These are phyloP conservation scores for Phengaris arion DNA, from an alignment of 2,888 invertebrate species.

Conservation along the genomic window DNA sequence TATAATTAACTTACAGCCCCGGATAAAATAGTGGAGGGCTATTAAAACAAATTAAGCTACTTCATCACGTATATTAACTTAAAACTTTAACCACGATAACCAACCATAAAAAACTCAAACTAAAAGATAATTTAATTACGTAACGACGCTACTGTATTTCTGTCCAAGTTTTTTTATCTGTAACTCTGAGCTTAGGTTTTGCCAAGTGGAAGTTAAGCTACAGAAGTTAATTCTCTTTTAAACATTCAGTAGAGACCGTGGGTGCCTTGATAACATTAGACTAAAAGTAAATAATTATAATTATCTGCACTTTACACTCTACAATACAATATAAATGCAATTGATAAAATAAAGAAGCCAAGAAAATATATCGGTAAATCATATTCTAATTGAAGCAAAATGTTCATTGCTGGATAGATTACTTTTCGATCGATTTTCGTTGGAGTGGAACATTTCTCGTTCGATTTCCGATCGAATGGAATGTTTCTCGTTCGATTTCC, in stretches of 20 bases:
- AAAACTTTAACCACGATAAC: neutral
- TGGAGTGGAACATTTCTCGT: neutral
- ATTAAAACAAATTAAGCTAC: slow-evolving; percentile 6
- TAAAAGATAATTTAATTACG: neutral
- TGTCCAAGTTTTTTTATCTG: neutral
- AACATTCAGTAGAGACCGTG: too few relatives aligned
- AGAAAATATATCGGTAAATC: too few relatives aligned
- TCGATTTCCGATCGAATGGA: neutral
- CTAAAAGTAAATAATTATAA: too few relatives aligned
- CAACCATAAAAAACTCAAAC: neutral
- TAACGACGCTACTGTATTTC: neutral
- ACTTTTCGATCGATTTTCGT: neutral
- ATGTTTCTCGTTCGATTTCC: neutral
- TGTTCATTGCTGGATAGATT: neutral
- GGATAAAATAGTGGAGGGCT: neutral
- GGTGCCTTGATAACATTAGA: too few relatives aligned
- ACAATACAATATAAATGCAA: too few relatives aligned
- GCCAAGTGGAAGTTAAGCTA: neutral
- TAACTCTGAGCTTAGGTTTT: neutral
- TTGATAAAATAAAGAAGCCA: too few relatives aligned
- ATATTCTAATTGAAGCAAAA: neutral
- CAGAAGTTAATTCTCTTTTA: too few relatives aligned
- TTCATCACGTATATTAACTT: slow-evolving; percentile 2
- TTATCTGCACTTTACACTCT: too few relatives aligned
- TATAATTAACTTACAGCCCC: slow-evolving; percentile 19